These are phyloP conservation scores for Aphelenchoides avenae DNA, from an alignment of 1,140 invertebrate genomes.

Conservation along the genomic window DNA sequence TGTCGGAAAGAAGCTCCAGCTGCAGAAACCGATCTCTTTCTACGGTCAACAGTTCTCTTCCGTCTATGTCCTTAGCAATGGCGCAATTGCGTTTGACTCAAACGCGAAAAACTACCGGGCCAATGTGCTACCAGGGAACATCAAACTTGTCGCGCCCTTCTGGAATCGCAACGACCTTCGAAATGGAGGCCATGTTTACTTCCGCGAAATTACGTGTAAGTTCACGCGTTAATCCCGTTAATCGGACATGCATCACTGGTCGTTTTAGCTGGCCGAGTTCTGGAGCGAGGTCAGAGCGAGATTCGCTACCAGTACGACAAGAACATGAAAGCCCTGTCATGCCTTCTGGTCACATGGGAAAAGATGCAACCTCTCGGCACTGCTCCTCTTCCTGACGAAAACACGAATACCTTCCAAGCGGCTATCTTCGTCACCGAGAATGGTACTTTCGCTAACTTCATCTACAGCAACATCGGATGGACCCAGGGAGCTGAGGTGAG, in stretches of 20 bases:
- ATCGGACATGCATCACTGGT: constrained; percentile 17
- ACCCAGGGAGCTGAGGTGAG: constrained; percentile 59
- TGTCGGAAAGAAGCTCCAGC: constrained; percentile 47
- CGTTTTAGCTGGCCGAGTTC: constrained; percentile 50
- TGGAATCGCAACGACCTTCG: constrained; percentile 58
- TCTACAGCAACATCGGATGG: constrained; percentile 59
- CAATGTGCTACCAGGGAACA: constrained; percentile 47
- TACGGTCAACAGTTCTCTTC: constrained; percentile 48
- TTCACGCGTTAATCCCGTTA: too few relatives aligned
- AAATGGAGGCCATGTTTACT: constrained; percentile 56
- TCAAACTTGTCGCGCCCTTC: constrained; percentile 52
- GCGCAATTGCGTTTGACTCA: constrained; percentile 55
- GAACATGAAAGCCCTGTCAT: constrained; percentile 48
- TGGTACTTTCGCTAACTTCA: constrained; percentile 58
- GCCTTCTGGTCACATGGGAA: constrained; percentile 53
- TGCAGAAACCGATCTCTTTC: constrained; percentile 49
- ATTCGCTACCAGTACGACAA: constrained; percentile 59
- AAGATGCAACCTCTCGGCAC: constrained; percentile 49
- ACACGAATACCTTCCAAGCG: constrained; percentile 59
- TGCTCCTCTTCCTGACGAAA: constrained; percentile 47
- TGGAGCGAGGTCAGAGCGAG: constrained; percentile 57
- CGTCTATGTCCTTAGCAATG: constrained; percentile 55
- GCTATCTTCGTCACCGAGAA: constrained; percentile 55
- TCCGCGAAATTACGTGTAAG: constrained; percentile 42
- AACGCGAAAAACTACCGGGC: constrained; percentile 38